These are phyloP conservation scores for Brachionus rubens DNA, from an alignment of 1,140 invertebrate genomes.

Conservation along the genomic window DNA sequence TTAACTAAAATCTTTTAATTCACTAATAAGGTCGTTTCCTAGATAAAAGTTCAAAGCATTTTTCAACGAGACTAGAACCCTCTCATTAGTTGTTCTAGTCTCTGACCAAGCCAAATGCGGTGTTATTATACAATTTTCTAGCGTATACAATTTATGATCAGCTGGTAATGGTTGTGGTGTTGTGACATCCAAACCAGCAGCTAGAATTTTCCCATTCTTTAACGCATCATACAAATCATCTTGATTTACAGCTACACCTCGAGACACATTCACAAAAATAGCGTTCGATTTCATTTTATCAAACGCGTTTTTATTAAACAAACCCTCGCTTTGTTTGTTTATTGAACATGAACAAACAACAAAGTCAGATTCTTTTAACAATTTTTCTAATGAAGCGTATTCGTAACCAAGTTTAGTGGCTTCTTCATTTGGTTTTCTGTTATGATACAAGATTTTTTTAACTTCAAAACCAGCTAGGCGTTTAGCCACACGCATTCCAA, in stretches of 20 bases:
- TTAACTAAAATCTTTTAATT: background rate
- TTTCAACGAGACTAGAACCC: background rate
- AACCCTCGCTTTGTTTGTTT: constrained; percentile 51
- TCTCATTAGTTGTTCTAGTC: constrained; percentile 50
- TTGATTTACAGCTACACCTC: background rate
- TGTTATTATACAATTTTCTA: constrained; percentile 79
- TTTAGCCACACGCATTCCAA: constrained; percentile 44
- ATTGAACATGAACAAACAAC: constrained; percentile 56
- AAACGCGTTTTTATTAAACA: background rate
- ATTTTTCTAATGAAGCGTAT: constrained; percentile 64
- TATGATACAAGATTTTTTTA: constrained; percentile 53
- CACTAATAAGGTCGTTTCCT: background rate
- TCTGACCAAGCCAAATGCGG: constrained; percentile 93
- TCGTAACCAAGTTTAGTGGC: constrained; percentile 50
- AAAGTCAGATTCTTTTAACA: constrained; percentile 58
- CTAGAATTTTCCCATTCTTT: background rate
- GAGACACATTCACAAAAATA: constrained; percentile 9
- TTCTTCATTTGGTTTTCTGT: constrained; percentile 47
- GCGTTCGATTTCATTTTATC: background rate
- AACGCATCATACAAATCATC: constrained; percentile 7
- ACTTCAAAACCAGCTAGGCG: constrained; percentile 50
- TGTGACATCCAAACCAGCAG: constrained; percentile 79
- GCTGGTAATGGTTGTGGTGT: constrained; percentile 82
- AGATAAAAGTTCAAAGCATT: background rate
- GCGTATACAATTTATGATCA: constrained; percentile 72